phyloP scores from a whole-genome alignment of 2,113 vertebrate species.

The Lepus americanus region DNA sequence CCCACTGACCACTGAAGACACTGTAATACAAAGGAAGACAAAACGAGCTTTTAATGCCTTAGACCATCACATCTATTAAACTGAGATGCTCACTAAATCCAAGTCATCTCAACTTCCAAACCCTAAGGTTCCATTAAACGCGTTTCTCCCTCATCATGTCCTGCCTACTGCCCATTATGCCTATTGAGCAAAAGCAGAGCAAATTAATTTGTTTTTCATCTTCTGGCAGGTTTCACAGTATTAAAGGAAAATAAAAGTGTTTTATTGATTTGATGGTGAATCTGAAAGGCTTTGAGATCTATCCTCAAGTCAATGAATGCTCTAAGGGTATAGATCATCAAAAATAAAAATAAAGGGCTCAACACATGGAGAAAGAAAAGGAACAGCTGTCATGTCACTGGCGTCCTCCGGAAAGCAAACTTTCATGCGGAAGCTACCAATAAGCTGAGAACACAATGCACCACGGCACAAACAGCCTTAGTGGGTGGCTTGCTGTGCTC shows the following conservation, averaged over 20 bases:
- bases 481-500: background rate
- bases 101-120: conserved; percentile 23
- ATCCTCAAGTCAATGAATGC: conserved; percentile 56
- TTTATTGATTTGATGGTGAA: conserved; percentile 78
- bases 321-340: conserved; percentile 58
- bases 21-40: background rate
- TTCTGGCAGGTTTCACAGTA: conserved; percentile 70
- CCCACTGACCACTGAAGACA: background rate
- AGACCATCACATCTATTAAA: conserved; percentile 29
- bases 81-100: conserved; percentile 1
- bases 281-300: conserved; percentile 75
- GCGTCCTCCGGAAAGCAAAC: conserved; percentile 49
- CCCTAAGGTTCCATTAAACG: conserved; percentile 22
- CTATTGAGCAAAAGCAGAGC: conserved; percentile 57
- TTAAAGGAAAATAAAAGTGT: conserved; percentile 72
- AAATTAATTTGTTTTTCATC: conserved; percentile 79
- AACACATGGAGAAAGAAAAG: conserved; percentile 19
- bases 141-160: background rate
- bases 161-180: background rate
- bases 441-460: background rate
- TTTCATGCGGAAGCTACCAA: background rate
- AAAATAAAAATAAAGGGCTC: conserved; percentile 63
- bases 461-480: background rate
- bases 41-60: background rate
- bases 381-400: background rate